Conservation (phyloP, 2,888 invertebrate species). For the Orthosia gracilis region DNA sequence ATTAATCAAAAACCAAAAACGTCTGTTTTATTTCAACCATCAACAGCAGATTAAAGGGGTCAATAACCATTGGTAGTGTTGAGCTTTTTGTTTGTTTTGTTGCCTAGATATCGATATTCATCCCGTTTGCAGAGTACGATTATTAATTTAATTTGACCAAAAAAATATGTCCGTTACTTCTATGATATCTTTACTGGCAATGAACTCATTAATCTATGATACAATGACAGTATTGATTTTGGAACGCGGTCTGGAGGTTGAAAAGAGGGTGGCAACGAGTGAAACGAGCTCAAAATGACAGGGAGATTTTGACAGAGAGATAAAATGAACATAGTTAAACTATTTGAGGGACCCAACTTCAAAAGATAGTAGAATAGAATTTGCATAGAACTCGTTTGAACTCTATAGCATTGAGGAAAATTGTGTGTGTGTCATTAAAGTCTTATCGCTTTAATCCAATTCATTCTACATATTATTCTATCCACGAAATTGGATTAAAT, state of each 20-base stretch:
- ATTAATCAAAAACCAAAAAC: too few relatives aligned
- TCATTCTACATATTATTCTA: neutral
- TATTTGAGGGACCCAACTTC: neutral
- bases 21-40: too few relatives aligned
- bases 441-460: neutral
- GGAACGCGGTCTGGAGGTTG: neutral
- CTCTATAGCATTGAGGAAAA: neutral
- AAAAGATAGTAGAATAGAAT: conserved; percentile 9
- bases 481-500: neutral
- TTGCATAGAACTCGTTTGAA: conserved; percentile 19
- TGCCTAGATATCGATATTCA: too few relatives aligned
- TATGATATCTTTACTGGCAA: neutral
- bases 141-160: too few relatives aligned
- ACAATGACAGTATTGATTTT: conserved; percentile 38
- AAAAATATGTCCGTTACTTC: neutral
- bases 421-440: neutral
- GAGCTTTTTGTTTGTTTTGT: too few relatives aligned
- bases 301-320: conserved; percentile 26
- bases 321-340: conserved; percentile 17
- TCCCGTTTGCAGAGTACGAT: too few relatives aligned
- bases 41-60: too few relatives aligned
- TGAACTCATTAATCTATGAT: conserved; percentile 32
- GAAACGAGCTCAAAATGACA: conserved; percentile 15
- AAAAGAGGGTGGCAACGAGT: conserved; percentile 38
- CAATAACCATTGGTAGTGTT: too few relatives aligned